A percentile compares a stretch with the other conserved stretches of the same genome.
Conservation (phyloP, 2,888 invertebrate species). For the Pammene aurita region DNA sequence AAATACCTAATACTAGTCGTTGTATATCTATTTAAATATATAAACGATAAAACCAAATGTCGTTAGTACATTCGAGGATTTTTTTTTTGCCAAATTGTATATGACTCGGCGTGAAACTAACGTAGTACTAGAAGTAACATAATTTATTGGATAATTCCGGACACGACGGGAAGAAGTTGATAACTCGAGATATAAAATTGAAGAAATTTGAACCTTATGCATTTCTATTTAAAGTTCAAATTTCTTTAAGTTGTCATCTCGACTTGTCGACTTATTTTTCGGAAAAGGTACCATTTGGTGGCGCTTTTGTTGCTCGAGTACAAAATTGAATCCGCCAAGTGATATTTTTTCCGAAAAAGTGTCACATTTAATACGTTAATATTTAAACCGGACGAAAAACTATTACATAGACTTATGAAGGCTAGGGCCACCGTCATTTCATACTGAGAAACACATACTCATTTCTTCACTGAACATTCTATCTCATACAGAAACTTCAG, state of each 20-base stretch:
- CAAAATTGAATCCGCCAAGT: background rate
- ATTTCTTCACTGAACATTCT: slow-evolving; percentile 4
- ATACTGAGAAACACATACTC: slow-evolving; percentile 9
- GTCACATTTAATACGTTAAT: slow-evolving; percentile 24
- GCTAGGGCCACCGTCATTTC: slow-evolving; percentile 9
- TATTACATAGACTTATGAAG: slow-evolving; percentile 8
- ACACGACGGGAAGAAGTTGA: too few species aligned
- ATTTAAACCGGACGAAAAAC: slow-evolving; percentile 11
- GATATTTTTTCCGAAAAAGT: too few species aligned
- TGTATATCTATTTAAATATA: slow-evolving; percentile 1
- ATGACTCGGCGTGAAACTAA: background rate
- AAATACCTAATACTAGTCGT: slow-evolving; percentile 18
- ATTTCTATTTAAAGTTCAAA: too few species aligned
- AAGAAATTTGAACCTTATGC: too few species aligned
- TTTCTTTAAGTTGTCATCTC: too few species aligned
- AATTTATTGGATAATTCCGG: background rate
- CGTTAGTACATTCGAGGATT: background rate
- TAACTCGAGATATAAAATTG: too few species aligned
- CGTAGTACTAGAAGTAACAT: background rate
- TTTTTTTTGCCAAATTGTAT: background rate
- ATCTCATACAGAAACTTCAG: slow-evolving; percentile 3
- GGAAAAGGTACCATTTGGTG: too few species aligned
- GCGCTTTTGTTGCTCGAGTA: background rate
- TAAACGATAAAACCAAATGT: slow-evolving; percentile 4
- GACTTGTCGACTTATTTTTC: too few species aligned